A percentile compares a stretch with the other conserved stretches of the same genome.
These are phyloP conservation scores for Invenusta paracnida DNA, from an alignment of 2,888 invertebrate species.

Conservation along the genomic window DNA sequence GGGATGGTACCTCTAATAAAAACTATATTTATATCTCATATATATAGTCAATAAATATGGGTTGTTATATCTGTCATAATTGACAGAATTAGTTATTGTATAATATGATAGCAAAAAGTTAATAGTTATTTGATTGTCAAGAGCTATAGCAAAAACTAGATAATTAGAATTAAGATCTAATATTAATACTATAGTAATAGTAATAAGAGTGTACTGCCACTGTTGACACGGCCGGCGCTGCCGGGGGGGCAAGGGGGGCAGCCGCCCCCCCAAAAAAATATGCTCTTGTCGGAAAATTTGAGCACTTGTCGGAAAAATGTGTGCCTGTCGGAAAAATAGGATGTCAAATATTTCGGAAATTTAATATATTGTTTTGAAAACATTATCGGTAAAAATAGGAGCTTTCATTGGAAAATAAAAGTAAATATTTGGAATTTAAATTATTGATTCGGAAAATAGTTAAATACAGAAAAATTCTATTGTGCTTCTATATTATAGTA, in stretches of 20 bases:
- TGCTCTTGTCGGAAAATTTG: background rate
- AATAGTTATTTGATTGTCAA: too few relatives aligned
- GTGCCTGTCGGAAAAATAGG: background rate
- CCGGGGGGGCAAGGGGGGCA: background rate
- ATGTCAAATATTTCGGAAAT: background rate
- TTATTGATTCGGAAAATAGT: background rate
- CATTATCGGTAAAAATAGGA: background rate
- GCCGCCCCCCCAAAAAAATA: background rate
- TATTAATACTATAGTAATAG: too few relatives aligned
- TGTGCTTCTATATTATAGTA: background rate
- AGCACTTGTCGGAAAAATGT: background rate
- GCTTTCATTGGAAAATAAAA: background rate
- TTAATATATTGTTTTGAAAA: background rate
- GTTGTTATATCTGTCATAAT: too few relatives aligned
- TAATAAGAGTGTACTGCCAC: too few relatives aligned
- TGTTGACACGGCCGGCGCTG: background rate
- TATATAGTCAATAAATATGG: too few relatives aligned
- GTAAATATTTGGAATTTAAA: background rate
- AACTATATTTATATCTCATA: too few relatives aligned
- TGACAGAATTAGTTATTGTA: too few relatives aligned
- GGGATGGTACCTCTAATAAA: too few relatives aligned
- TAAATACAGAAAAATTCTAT: background rate
- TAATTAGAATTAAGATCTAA: too few relatives aligned
- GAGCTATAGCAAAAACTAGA: too few relatives aligned
- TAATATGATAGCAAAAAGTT: too few relatives aligned